Evolutionary conservation across 2,888 invertebrate species (phyloP).

Genomic region (Torymus auratus): DNA sequence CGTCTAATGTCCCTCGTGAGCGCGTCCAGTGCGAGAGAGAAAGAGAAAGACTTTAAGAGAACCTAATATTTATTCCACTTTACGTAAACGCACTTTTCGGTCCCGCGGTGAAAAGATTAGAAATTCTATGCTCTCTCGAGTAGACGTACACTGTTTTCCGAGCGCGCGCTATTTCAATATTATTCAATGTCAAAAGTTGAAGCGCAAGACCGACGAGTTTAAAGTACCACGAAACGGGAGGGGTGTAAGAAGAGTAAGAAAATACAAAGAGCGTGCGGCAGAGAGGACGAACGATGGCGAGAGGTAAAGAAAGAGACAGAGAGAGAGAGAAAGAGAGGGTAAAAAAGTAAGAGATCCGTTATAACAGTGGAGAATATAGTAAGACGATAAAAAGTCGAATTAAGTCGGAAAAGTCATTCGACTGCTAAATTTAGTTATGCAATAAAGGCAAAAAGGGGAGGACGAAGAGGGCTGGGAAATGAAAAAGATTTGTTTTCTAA

Average conservation of each 20-base stretch:
- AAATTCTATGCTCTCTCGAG: too few relatives aligned
- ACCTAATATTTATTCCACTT: constrained; percentile 22
- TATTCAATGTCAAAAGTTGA: constrained; percentile 31
- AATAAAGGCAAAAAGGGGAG: too few relatives aligned
- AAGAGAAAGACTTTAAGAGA: too few relatives aligned
- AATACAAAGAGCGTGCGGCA: too few relatives aligned
- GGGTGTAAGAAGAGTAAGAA: too few relatives aligned
- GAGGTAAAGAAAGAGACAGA: too few relatives aligned
- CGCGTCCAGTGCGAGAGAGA: neutral
- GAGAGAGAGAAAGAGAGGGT: too few relatives aligned
- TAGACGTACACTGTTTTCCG: neutral
- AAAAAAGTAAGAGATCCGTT: neutral
- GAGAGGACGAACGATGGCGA: too few relatives aligned
- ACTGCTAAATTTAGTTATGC: neutral
- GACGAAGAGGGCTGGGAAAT: neutral
- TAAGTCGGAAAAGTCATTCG: constrained; percentile 32
- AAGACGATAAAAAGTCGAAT: constrained; percentile 24
- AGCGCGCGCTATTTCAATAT: neutral
- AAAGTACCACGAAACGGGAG: neutral
- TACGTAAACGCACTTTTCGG: constrained; percentile 10
- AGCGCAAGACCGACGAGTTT: constrained; percentile 1
- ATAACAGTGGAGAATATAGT: neutral
- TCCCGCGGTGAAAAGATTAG: too few relatives aligned
- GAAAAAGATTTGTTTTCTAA: constrained; percentile 39
- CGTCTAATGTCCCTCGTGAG: constrained; percentile 12